phyloP scores from a whole-genome alignment of 2,888 invertebrate species.

The Caradrina clavipalpis region DNA sequence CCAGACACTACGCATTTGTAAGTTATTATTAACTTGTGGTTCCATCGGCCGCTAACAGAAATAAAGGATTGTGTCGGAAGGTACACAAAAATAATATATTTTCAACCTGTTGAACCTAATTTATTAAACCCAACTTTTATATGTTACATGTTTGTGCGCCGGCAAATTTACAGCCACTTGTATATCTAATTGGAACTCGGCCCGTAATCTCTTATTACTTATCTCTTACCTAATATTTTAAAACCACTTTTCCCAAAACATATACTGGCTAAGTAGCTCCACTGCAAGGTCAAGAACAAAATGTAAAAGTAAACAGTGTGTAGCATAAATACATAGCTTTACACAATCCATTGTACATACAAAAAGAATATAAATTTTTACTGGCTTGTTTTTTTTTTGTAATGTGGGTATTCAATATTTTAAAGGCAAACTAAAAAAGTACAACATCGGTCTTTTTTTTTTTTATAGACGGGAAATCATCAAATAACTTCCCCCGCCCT shows the following conservation, averaged over 20 bases:
- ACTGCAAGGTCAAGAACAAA: constrained; percentile 46
- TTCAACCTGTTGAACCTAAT: constrained; percentile 31
- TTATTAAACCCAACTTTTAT: not conserved
- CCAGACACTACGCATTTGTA: constrained; percentile 85
- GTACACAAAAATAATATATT: constrained; percentile 7
- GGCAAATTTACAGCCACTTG: constrained; percentile 16
- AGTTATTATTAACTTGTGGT: constrained; percentile 83
- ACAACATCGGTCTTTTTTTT: too few relatives aligned
- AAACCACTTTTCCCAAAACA: constrained; percentile 17
- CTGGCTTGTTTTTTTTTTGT: not conserved
- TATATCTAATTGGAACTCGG: constrained; percentile 7
- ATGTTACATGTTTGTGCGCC: constrained; percentile 20
- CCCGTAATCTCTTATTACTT: not conserved
- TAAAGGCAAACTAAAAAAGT: not conserved
- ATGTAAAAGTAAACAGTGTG: constrained; percentile 47
- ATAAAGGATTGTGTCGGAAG: constrained; percentile 32
- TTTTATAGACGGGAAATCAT: too few relatives aligned
- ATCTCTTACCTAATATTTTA: not conserved
- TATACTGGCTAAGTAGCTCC: not conserved
- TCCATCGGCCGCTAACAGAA: constrained; percentile 63
- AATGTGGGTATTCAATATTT: constrained; percentile 20
- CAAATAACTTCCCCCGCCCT: too few relatives aligned
- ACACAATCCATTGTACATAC: not conserved
- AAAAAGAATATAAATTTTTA: not conserved
- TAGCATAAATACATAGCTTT: constrained; percentile 3